Evolutionary conservation across 53 echinoderm and acorn worm species (phyloP), one percentile per base, ranked within the genome.

Genomic region (Crossaster papposus): DNA sequence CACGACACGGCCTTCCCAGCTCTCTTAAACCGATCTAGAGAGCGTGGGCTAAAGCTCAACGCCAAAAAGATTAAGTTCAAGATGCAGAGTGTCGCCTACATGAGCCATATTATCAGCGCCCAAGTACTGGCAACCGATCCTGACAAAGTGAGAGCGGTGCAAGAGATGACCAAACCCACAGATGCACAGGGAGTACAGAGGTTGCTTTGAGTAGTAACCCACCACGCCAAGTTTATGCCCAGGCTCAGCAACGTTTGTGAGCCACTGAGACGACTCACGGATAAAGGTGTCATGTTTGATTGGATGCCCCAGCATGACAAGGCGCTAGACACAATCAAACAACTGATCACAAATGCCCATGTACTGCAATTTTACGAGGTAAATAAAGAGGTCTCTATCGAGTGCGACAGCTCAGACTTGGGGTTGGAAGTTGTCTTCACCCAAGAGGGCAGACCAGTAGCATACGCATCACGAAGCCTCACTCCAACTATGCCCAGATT

Each of bases 401-500:
- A 73, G 73, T 34, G 73, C 14, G 73, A 73, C 33, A 73, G 73
- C 36, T 20, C 36, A 1, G 34, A 34, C 14, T 34, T 73, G 73
- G 65, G 65, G n/a, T 65, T 24, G n/a, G 24, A 9, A 65, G 65
- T 28, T 3, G 65, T 65, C 65, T 28, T 65, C 65, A 65, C 65
- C 65, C 65, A 65, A 65, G 65, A 32, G 73, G 73, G 36, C 11
- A 32, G 14, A 73, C 73, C 3, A 73, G 15, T 32, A 73, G 73
- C 73, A 73, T 73, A 34, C 15, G 73, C 73, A 2, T 73, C 33
- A 32, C 14, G 73, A 32, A 73, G 34, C 73, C 73, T 73, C 36
- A 34, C 73, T 73, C 34, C 35, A 73, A 34, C 15, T 92, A 92
- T 79, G 76, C 87, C 32, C 90, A 94, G 28, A 91, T 94, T 79